Base-by-base conservation (phyloP, 2,888 invertebrate species). In the Nematopogon swammerdamellus region DNA sequence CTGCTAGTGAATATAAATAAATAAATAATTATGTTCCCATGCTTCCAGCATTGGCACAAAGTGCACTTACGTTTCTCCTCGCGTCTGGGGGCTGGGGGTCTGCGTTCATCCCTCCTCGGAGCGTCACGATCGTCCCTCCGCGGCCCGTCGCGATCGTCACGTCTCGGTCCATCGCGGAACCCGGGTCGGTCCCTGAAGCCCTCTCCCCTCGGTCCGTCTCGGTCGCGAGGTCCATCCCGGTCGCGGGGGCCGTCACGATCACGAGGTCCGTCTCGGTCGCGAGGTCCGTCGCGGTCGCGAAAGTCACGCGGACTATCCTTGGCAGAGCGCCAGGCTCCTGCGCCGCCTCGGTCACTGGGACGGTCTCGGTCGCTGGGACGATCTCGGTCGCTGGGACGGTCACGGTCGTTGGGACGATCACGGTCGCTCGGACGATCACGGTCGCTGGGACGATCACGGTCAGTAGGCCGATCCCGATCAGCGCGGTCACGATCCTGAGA, bases 21-120 rank as follows among this genome's bases (percentile, higher is more conserved):
- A n/a, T n/a, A n/a, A n/a, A n/a, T n/a, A n/a, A n/a, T n/a, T n/a
- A n/a, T n/a, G n/a, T n/a, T n/a, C n/a, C n/a, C n/a, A n/a, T n/a
- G n/a, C n/a, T n/a, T n/a, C n/a, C n/a, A n/a, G n/a, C n/a, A n/a
- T n/a, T n/a, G n/a, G n/a, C n/a, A n/a, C n/a, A n/a, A n/a, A n/a
- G n/a, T n/a, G n/a, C 8, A 64, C 67, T 70, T 53, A 79, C 77
- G 72, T 64, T 77, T 80, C 1, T 81, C 82, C 2, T 81, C 82
- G 30, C 80, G 72, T 4, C 68, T 64, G 43, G 67, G 67, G 50
- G 69, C 67, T 46, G 68, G 69, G 51, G 68, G 73, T 48, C 67
- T 65, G 50, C 58, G 59, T 16, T 61, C 60, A 46, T 68, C 65
- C 30, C 61, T 60, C 36, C 63, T 50, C 2, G 63, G 62, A 20